These are phyloP conservation scores for Dolichotis patagonum DNA, from an alignment of 2,113 vertebrate species.

Conservation along the genomic window DNA sequence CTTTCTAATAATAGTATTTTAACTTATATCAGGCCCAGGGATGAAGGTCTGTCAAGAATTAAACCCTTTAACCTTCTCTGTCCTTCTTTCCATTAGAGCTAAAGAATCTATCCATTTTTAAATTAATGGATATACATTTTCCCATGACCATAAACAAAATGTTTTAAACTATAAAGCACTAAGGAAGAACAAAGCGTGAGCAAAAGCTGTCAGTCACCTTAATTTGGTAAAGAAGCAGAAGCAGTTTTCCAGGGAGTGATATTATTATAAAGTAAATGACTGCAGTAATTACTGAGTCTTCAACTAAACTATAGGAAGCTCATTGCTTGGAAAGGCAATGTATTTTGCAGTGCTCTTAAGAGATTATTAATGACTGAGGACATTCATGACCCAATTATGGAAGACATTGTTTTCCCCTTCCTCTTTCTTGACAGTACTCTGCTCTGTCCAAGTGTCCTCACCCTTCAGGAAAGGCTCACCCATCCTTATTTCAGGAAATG, in stretches of 20 bases:
- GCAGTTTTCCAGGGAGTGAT: not conserved
- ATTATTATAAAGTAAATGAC: not conserved
- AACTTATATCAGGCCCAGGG: not conserved
- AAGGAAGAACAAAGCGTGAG: not conserved
- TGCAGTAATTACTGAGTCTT: not conserved
- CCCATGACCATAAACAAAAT: not conserved
- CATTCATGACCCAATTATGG: not conserved
- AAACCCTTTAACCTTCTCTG: slow-evolving; percentile 18
- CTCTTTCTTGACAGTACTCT: not conserved
- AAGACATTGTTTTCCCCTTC: not conserved
- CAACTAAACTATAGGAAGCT: not conserved
- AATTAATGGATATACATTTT: slow-evolving; percentile 11
- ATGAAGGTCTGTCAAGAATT: slow-evolving; percentile 12
- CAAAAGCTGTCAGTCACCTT: slow-evolving; percentile 7
- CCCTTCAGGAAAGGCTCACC: not conserved
- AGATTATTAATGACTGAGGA: not conserved
- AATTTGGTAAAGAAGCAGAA: not conserved
- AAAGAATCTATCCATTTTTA: not conserved
- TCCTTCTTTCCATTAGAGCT: not conserved
- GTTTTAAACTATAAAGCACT: not conserved
- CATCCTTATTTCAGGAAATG: not conserved
- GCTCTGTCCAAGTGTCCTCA: not conserved
- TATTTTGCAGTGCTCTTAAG: not conserved
- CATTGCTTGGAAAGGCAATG: not conserved
- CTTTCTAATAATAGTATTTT: slow-evolving; percentile 55